phyloP scores from a whole-genome alignment of 1,140 invertebrate genomes.

The Babylonia areolata region DNA sequence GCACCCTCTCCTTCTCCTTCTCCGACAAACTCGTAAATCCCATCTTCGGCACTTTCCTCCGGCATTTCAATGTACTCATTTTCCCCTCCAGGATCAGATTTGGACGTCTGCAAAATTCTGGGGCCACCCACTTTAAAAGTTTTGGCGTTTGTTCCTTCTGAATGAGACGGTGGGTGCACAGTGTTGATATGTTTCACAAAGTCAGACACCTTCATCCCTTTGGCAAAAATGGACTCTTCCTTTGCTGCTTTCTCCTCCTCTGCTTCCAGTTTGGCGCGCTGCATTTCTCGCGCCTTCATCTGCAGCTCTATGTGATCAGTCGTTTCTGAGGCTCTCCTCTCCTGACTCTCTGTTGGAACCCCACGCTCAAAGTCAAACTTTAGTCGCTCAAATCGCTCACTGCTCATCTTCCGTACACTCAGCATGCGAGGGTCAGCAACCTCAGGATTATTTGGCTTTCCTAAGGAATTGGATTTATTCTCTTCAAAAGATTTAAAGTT shows the following conservation, averaged over 20 bases:
- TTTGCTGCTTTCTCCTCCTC: slow-evolving; percentile 43
- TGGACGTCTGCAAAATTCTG: neutral
- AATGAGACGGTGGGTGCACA: slow-evolving; percentile 38
- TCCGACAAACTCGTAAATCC: slow-evolving; percentile 32
- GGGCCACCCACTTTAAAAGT: slow-evolving; percentile 23
- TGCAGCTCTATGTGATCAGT: slow-evolving; percentile 51
- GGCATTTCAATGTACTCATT: slow-evolving; percentile 42
- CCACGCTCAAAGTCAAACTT: slow-evolving; percentile 56
- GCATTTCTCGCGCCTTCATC: slow-evolving; percentile 43
- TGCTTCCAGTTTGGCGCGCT: slow-evolving; percentile 21
- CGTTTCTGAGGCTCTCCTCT: slow-evolving; percentile 32
- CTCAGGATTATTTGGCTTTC: slow-evolving; percentile 9
- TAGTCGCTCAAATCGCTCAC: slow-evolving; percentile 50
- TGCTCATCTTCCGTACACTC: slow-evolving; percentile 45
- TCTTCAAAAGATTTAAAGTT: neutral
- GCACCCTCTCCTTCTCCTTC: neutral
- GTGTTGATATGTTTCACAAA: slow-evolving; percentile 56
- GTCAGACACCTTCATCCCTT: slow-evolving; percentile 54
- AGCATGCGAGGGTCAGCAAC: slow-evolving; percentile 20
- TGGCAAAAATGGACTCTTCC: slow-evolving; percentile 53
- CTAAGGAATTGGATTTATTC: slow-evolving; percentile 3
- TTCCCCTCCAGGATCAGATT: neutral
- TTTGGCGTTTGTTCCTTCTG: slow-evolving; percentile 3
- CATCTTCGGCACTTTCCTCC: slow-evolving; percentile 29
- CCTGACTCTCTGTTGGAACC: slow-evolving; percentile 43